A percentile compares a stretch with the other conserved stretches of the same genome.
phyloP scores from a whole-genome alignment of 2,797 vertebrate genomes.

The Neopelma chrysocephalum region DNA sequence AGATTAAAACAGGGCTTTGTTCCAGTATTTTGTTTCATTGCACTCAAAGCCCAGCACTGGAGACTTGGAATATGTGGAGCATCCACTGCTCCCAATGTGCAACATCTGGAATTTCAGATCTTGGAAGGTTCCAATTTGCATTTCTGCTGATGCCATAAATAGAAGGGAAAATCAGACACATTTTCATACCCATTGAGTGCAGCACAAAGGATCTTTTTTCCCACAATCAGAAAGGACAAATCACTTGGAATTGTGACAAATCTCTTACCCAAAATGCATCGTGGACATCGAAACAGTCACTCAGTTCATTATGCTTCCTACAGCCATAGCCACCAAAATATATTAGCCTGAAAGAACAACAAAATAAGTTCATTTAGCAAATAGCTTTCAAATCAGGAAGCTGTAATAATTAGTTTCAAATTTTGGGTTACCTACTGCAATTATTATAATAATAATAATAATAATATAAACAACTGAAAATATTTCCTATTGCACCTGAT shows the following conservation, averaged over 20 bases:
- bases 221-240: background rate
- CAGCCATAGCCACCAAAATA: slow-evolving; percentile 96
- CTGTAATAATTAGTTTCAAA: background rate
- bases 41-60: background rate
- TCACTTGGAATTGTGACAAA: background rate
- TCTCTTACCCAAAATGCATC: slow-evolving; percentile 90
- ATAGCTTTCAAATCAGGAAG: background rate
- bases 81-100: rapidly evolving
- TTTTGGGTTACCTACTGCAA: background rate
- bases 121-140: background rate
- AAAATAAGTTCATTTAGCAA: background rate
- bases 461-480: background rate
- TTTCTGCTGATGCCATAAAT: background rate
- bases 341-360: slow-evolving; percentile 80
- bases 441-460: background rate
- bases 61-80: background rate
- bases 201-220: background rate
- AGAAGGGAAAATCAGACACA: background rate
- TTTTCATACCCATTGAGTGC: background rate
- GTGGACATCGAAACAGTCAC: slow-evolving; percentile 88
- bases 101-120: background rate
- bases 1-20: background rate
- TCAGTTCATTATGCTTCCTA: slow-evolving; percentile 84
- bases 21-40: background rate
- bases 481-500: background rate